Conservation (phyloP, 1,140 invertebrate genomes). For the Cydia amplana region DNA sequence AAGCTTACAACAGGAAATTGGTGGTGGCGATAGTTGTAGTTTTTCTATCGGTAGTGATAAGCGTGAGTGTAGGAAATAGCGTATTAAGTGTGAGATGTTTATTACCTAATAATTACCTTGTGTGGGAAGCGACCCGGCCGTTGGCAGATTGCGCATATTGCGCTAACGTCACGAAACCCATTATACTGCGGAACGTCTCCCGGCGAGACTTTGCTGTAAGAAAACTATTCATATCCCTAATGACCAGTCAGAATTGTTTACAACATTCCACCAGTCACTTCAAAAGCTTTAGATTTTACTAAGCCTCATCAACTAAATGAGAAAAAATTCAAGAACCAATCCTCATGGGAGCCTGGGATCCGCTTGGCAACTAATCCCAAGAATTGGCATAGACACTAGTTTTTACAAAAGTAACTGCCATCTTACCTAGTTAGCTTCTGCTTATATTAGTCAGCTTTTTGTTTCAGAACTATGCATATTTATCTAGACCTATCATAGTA, state of each 20-base stretch:
- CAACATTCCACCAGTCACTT: background rate
- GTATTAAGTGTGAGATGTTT: conserved; percentile 84
- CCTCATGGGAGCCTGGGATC: no score
- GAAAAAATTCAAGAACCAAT: no score
- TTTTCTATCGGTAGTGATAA: conserved; percentile 52
- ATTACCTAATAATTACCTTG: conserved; percentile 89
- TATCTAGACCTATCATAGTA: conserved; percentile 89
- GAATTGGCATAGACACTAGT: no score
- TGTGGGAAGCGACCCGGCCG: conserved; percentile 92
- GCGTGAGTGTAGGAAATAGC: conserved; percentile 50
- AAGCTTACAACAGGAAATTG: conserved; percentile 40
- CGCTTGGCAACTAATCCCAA: no score
- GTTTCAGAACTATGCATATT: conserved; percentile 85
- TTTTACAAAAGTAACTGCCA: no score
- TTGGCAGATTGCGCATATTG: conserved; percentile 91
- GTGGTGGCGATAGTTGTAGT: conserved; percentile 44
- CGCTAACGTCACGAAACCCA: conserved; percentile 81
- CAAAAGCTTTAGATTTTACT: no score
- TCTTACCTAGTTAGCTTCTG: no score
- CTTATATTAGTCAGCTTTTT: conserved; percentile 31
- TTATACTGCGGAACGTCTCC: conserved; percentile 84
- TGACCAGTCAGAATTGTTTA: background rate
- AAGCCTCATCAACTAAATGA: no score
- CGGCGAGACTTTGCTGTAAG: conserved; percentile 82
- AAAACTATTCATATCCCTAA: conserved; percentile 26